Conservation (phyloP, 2,797 vertebrate genomes). For the Hybognathus amarus region DNA sequence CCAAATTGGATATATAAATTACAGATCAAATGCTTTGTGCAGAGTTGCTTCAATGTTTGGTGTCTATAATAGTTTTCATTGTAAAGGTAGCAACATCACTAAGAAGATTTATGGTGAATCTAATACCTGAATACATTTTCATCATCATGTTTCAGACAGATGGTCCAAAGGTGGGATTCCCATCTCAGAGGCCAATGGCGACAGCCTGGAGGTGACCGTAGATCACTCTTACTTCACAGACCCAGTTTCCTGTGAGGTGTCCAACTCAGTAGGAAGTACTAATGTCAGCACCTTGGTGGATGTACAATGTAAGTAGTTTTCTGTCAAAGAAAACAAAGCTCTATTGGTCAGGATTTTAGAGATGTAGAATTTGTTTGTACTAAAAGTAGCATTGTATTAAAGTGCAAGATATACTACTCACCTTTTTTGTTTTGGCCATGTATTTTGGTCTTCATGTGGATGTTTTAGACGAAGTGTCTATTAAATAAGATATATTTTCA, state of each 20-base stretch:
- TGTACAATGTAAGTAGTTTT: constrained; percentile 85
- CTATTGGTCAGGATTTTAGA: neutral
- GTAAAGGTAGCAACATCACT: neutral
- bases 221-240: constrained; percentile 91
- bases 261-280: constrained; percentile 89
- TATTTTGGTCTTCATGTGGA: neutral
- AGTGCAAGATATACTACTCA: neutral
- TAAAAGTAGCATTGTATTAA: neutral
- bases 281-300: constrained; percentile 91
- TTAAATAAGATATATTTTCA: neutral
- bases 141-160: constrained; percentile 66
- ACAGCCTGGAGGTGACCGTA: constrained; percentile 86
- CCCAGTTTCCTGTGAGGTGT: constrained; percentile 91
- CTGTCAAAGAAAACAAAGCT: neutral
- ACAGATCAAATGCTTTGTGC: constrained; percentile 12
- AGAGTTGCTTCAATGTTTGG: constrained; percentile 9
- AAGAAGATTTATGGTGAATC: neutral
- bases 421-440: neutral
- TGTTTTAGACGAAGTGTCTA: neutral
- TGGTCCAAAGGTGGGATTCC: constrained; percentile 91
- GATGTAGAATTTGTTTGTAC: neutral
- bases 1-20: constrained; percentile 43
- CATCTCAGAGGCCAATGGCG: constrained; percentile 85
- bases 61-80: constrained; percentile 17
- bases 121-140: neutral